These are phyloP conservation scores for Ceyx margarethae DNA, from an alignment of 2,113 vertebrate species.

Conservation along the genomic window DNA sequence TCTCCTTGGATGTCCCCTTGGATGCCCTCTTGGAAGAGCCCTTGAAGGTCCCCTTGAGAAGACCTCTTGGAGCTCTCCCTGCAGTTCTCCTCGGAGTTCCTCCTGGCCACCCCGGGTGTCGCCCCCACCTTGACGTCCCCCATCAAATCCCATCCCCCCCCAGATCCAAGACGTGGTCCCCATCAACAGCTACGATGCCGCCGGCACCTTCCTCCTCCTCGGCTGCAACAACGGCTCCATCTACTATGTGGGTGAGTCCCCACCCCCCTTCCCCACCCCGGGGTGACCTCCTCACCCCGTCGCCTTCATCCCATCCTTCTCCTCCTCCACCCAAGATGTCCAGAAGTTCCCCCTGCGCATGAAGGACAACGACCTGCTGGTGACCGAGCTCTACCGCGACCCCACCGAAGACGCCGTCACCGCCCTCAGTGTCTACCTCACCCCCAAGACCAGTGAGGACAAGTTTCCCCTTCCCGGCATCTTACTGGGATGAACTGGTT, in stretches of 20 bases:
- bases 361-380: constrained; percentile 92
- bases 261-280: too few relatives aligned
- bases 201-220: constrained; percentile 89
- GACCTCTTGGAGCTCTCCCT: too few relatives aligned
- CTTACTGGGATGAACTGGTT: not conserved
- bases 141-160: too few relatives aligned
- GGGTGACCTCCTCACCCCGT: too few relatives aligned
- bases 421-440: constrained; percentile 91
- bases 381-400: constrained; percentile 91
- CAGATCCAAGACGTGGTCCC: constrained; percentile 93
- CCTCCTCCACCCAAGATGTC: constrained; percentile 73
- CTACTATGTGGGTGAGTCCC: constrained; percentile 53
- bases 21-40: too few relatives aligned
- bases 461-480: too few relatives aligned
- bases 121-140: too few relatives aligned
- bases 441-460: constrained; percentile 81
- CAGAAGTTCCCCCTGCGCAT: constrained; percentile 92
- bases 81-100: too few relatives aligned
- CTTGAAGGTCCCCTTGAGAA: too few relatives aligned
- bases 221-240: constrained; percentile 93
- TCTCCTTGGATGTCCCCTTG: too few relatives aligned
- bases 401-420: constrained; percentile 88
- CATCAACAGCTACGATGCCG: constrained; percentile 91
- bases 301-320: too few relatives aligned
- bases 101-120: not conserved